Evolutionary conservation across 2,797 vertebrate genomes (phyloP).

Genomic region (Apogon talboti): DNA sequence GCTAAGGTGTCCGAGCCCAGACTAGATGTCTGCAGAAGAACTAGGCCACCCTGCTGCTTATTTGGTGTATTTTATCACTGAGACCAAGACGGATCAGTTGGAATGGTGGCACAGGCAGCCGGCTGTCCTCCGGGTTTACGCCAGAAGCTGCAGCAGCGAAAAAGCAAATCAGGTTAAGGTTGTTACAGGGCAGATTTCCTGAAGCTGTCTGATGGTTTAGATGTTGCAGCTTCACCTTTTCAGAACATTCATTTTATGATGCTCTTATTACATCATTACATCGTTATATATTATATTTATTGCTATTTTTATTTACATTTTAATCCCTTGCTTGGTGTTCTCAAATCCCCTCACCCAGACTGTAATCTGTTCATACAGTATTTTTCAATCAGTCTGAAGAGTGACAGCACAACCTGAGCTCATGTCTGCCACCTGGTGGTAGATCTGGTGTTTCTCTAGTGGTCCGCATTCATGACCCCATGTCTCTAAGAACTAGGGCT

Average conservation of each 20-base stretch:
- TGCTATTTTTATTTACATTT: background rate
- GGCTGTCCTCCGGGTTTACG: conserved; percentile 34
- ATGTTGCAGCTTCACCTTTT: background rate
- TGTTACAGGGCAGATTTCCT: conserved; percentile 16
- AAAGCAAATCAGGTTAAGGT: conserved; percentile 33
- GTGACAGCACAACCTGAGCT: conserved; percentile 34
- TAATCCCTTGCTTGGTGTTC: background rate
- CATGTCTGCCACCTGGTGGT: conserved; percentile 73
- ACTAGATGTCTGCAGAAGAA: conserved; percentile 11
- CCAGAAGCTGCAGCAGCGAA: conserved; percentile 28
- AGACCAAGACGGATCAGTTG: conserved; percentile 25
- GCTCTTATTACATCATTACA: background rate
- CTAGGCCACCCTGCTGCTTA: conserved; percentile 23
- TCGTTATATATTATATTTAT: background rate
- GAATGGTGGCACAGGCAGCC: conserved; percentile 28
- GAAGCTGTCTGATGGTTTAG: background rate
- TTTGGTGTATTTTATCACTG: conserved; percentile 24
- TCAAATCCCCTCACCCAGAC: conserved; percentile 6
- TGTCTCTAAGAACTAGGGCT: no score
- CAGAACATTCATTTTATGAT: conserved; percentile 7
- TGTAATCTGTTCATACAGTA: conserved; percentile 5
- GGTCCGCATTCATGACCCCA: no score
- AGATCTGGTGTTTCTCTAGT: background rate
- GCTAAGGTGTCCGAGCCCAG: conserved; percentile 6
- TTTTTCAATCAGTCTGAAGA: conserved; percentile 3